Evolutionary conservation across 2,113 vertebrate genomes (phyloP).

Genomic region (Trogon surrucura): DNA sequence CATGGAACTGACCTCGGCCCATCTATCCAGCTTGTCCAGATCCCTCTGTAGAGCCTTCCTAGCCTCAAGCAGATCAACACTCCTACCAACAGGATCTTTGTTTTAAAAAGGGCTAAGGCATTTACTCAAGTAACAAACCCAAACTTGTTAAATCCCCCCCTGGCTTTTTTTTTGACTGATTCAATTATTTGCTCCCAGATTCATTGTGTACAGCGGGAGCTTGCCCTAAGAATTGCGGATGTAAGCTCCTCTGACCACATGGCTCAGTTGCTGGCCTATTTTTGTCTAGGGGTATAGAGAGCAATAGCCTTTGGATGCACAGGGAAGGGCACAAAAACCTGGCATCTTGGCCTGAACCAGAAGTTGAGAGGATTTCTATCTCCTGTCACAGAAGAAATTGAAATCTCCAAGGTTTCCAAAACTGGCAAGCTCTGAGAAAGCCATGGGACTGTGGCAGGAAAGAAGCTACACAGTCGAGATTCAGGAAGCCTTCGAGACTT

Average conservation of each 20-base stretch:
- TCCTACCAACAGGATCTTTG: not conserved
- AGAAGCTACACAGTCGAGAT: not conserved
- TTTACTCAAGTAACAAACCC: not conserved
- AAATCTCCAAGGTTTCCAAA: not conserved
- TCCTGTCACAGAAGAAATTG: not conserved
- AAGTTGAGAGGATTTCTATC: not conserved
- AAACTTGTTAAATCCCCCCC: not conserved
- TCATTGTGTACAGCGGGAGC: not conserved
- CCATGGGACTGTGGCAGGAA: not conserved
- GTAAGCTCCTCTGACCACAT: not conserved
- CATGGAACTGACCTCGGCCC: accelerated
- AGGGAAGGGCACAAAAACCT: not conserved
- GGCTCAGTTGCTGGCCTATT: not conserved
- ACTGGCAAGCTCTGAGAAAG: not conserved
- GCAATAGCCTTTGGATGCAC: not conserved
- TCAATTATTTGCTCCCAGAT: not conserved
- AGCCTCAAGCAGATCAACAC: not conserved
- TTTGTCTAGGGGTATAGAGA: not conserved
- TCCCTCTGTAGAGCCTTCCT: not conserved
- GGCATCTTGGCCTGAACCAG: not conserved
- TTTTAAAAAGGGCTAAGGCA: not conserved
- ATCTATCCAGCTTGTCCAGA: accelerated
- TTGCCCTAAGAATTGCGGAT: not conserved
- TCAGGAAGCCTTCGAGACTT: not conserved
- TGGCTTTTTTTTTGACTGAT: not conserved